These are phyloP conservation scores for Helogale parvula DNA, from an alignment of 2,113 vertebrate species.

Conservation along the genomic window DNA sequence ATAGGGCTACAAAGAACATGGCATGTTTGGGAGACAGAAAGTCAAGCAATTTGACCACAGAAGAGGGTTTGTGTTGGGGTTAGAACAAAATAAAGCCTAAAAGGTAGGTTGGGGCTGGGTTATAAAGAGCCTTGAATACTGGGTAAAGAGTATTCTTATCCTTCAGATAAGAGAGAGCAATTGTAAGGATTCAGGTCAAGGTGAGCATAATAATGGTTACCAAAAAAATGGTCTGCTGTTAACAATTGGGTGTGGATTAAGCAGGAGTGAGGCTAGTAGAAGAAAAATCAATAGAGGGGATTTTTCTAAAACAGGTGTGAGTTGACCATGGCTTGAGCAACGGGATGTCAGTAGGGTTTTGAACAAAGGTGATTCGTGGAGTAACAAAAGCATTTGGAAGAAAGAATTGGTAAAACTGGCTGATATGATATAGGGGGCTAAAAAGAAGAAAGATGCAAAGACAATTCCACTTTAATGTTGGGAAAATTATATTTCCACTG, in stretches of 20 bases:
- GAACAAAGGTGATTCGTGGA: background rate
- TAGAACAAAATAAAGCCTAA: background rate
- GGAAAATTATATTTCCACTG: background rate
- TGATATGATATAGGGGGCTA: background rate
- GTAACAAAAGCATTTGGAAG: background rate
- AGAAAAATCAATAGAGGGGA: constrained; percentile 31
- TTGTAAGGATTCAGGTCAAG: background rate
- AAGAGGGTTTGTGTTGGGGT: background rate
- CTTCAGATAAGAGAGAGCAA: background rate
- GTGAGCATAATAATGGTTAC: background rate
- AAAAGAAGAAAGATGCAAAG: background rate
- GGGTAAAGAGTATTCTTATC: background rate
- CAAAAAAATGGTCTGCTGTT: background rate
- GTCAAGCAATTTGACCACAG: background rate
- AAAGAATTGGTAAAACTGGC: background rate
- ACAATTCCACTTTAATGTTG: background rate
- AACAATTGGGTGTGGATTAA: background rate
- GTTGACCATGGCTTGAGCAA: constrained; percentile 5
- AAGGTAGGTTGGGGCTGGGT: background rate
- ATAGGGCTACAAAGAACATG: background rate
- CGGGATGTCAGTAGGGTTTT: background rate
- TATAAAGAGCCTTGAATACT: background rate
- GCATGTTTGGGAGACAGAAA: background rate
- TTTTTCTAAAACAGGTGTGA: constrained; percentile 43
- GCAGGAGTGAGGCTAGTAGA: background rate